These are phyloP conservation scores for Athalia circularis DNA, from an alignment of 2,888 invertebrate genomes.

Conservation along the genomic window DNA sequence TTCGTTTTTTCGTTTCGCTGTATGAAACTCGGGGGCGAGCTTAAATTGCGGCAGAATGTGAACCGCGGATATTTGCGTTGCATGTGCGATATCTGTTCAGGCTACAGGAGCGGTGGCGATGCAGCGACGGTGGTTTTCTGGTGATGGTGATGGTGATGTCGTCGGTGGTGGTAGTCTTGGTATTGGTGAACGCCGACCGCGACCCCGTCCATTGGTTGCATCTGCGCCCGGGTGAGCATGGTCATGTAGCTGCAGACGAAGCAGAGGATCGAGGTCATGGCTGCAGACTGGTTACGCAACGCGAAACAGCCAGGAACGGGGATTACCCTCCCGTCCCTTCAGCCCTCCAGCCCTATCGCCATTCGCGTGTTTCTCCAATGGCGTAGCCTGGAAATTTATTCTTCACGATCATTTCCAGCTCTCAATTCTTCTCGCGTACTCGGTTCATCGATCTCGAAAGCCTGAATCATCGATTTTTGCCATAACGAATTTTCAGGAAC, in stretches of 20 bases:
- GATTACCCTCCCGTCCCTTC: slow-evolving; percentile 36
- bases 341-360: slow-evolving; percentile 23
- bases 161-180: slow-evolving; percentile 49
- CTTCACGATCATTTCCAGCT: not conserved
- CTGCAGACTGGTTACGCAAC: slow-evolving; percentile 63
- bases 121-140: not conserved
- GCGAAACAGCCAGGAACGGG: slow-evolving; percentile 36
- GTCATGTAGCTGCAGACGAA: slow-evolving; percentile 54
- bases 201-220: slow-evolving; percentile 44
- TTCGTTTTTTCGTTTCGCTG: no score
- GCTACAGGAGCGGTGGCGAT: not conserved
- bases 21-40: no score
- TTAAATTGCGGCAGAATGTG: not conserved
- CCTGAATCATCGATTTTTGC: no score
- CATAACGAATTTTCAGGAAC: no score
- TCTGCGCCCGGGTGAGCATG: slow-evolving; percentile 47
- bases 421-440: not conserved
- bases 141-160: not conserved
- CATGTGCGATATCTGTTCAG: not conserved
- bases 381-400: slow-evolving; percentile 2
- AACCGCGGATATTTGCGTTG: not conserved
- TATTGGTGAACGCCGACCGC: slow-evolving; percentile 49
- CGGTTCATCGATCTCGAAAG: no score
- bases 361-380: slow-evolving; percentile 30
- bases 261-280: slow-evolving; percentile 67